Base-by-base conservation (phyloP, 2,888 invertebrate species). In the Selenia dentaria region DNA sequence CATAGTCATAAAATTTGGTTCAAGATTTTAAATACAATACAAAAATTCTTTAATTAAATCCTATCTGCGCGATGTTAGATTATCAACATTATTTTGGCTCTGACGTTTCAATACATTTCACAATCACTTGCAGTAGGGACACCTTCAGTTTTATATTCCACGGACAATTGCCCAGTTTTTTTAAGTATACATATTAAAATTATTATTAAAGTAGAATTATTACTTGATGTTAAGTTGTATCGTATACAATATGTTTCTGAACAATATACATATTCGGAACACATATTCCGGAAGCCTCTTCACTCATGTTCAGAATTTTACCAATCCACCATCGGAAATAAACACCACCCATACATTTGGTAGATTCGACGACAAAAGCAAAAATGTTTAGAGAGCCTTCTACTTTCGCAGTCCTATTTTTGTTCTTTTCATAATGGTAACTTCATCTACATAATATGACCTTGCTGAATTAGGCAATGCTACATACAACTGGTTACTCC, bases 401-500 rank as follows among this genome's bases (percentile, higher is more conserved):
- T n/a, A 16, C 2, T 16, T 16, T 16, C 16, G 16, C 2, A 18
- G 20, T 18, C 32, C 16, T 3, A 34, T 12, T 24, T 31, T 46
- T 40, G 5, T 38, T 10, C 10, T 14, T 6, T 20, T 8, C 4
- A 9, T 35, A 9, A 46, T 46, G 46, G 46, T 46, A 13, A 40
- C 35, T 32, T 36, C 36, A 46, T 26, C 35, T 36, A 36, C 12
- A 46, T 40, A 39, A 44, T 35, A 26, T 74, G 72, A 79, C 84
- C 81, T 80, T 78, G 79, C 57, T 38, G 61, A 55, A 70, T 83
- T 79, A 67, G 62, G 76, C 79, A 84, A 81, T 59, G 52, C 54
- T 56, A 56, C 51, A 55, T 64, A 62, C 56, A 60, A 67, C 61
- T 65, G 59, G 54, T 63, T 61, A 62, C 63, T 59, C 64, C 56